Conservation (phyloP, 2,888 invertebrate species). For the Limnephilus marmoratus region DNA sequence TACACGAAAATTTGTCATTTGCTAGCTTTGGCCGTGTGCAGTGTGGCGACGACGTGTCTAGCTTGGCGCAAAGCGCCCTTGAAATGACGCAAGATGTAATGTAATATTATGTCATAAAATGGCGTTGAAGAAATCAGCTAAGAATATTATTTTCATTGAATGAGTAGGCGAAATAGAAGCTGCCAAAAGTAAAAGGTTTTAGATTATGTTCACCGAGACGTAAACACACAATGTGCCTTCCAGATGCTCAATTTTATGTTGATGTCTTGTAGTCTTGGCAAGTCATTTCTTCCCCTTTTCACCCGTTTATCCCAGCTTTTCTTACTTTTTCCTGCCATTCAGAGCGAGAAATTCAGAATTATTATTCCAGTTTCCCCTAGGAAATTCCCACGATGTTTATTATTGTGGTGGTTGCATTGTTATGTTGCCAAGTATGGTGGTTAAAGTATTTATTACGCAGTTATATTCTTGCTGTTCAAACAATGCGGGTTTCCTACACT, state of each 20-base stretch:
- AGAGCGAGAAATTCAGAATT: neutral
- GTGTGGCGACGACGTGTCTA: neutral
- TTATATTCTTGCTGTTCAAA: neutral
- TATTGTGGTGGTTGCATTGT: neutral
- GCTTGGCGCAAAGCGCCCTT: neutral
- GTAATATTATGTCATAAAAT: neutral
- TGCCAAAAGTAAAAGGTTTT: slow-evolving; percentile 10
- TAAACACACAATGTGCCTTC: neutral
- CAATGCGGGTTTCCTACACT: neutral
- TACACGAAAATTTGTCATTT: neutral
- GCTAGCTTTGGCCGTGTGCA: neutral
- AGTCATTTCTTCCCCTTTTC: neutral
- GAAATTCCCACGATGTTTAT: neutral
- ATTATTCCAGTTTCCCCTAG: neutral
- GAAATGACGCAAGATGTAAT: neutral
- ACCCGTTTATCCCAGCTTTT: neutral
- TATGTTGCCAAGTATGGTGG: neutral
- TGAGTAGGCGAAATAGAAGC: neutral
- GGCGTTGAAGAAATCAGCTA: neutral
- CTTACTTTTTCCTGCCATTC: neutral
- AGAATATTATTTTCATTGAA: neutral
- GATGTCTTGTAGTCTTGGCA: neutral
- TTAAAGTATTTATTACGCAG: neutral
- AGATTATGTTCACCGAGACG: neutral
- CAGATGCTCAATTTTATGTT: neutral